These are phyloP conservation scores for Panopea generosa DNA, from an alignment of 2,888 invertebrate genomes.

Conservation along the genomic window DNA sequence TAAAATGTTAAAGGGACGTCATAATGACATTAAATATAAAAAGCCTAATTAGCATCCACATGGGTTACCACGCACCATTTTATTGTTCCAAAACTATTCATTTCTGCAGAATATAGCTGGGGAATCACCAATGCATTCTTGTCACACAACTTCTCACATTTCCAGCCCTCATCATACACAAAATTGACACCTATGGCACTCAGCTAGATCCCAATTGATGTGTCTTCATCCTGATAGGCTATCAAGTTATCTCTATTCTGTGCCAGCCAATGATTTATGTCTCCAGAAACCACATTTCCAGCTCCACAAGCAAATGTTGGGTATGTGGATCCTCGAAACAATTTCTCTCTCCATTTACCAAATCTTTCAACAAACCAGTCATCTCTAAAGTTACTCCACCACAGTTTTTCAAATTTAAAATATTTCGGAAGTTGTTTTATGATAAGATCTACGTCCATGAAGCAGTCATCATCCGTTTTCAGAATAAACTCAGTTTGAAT, in stretches of 20 bases:
- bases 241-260: conserved; percentile 73
- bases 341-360: conserved; percentile 84
- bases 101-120: conserved; percentile 64
- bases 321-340: conserved; percentile 78
- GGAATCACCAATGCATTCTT: conserved; percentile 65
- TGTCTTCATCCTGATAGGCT: conserved; percentile 84
- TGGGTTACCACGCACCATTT: conserved; percentile 64
- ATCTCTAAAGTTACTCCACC: conserved; percentile 81
- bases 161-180: conserved; percentile 65
- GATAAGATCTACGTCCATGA: conserved; percentile 75
- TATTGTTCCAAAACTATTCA: conserved; percentile 68
- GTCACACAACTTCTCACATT: conserved; percentile 70
- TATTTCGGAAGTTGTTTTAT: conserved; percentile 57
- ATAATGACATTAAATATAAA: not conserved
- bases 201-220: conserved; percentile 84
- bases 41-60: conserved; percentile 56
- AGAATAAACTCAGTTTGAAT: conserved; percentile 66
- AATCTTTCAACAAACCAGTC: conserved; percentile 82
- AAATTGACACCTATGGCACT: conserved; percentile 75
- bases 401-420: conserved; percentile 45
- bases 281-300: conserved; percentile 81
- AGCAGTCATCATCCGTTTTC: conserved; percentile 85
- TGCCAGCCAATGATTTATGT: conserved; percentile 79
- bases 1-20: no score
- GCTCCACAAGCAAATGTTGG: conserved; percentile 85